These are phyloP conservation scores for Pogonognathellus flavescens DNA, from an alignment of 1,140 invertebrate species.

Conservation along the genomic window DNA sequence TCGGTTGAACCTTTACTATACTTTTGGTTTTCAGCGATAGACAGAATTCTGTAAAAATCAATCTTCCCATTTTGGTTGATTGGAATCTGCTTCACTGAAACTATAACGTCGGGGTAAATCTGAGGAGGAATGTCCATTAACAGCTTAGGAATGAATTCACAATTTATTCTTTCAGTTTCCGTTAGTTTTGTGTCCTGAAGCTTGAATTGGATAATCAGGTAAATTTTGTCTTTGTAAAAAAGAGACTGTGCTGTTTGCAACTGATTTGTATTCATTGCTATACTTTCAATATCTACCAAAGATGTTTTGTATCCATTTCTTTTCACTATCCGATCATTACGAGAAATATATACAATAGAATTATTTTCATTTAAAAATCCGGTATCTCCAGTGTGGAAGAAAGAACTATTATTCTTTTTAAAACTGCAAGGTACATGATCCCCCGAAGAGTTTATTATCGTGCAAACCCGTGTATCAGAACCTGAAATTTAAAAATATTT, in stretches of 20 bases:
- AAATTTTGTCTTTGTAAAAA: constrained; percentile 71
- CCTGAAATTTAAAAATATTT: constrained; percentile 1
- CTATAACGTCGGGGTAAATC: constrained; percentile 73
- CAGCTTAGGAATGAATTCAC: background rate
- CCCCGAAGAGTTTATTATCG: background rate
- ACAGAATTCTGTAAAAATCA: constrained; percentile 68
- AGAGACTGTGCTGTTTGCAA: background rate
- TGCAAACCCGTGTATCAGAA: background rate
- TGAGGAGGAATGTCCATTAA: constrained; percentile 55
- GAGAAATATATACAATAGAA: constrained; percentile 76
- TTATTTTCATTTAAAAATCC: constrained; percentile 68
- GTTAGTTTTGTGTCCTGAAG: constrained; percentile 71
- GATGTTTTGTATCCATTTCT: constrained; percentile 80
- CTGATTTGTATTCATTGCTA: constrained; percentile 70
- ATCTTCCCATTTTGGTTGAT: constrained; percentile 76
- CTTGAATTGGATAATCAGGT: constrained; percentile 66
- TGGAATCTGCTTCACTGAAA: constrained; percentile 73
- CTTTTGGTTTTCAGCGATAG: constrained; percentile 52
- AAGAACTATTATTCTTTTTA: background rate
- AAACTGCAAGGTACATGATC: background rate
- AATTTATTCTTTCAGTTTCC: background rate
- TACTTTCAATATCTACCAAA: constrained; percentile 76
- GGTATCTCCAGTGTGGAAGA: background rate
- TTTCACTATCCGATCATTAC: constrained; percentile 80
- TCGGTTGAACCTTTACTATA: background rate